phyloP scores from a whole-genome alignment of 2,888 invertebrate genomes.

The Oligia fasciuncula region DNA sequence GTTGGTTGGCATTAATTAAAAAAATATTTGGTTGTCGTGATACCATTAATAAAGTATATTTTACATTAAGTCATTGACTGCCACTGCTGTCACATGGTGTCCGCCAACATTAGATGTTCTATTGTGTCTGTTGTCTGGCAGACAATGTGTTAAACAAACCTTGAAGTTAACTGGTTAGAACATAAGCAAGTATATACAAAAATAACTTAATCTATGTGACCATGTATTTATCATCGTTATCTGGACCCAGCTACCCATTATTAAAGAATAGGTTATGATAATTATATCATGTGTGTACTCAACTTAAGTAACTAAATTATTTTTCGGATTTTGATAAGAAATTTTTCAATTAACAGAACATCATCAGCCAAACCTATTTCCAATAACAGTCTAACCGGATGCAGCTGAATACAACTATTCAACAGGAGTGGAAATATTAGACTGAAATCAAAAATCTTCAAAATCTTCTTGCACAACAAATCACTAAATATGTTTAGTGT shows the following conservation, averaged over 20 bases:
- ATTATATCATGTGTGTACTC: background rate
- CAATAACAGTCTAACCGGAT: background rate
- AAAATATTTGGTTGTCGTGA: background rate
- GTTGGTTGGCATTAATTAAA: background rate
- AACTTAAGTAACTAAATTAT: background rate
- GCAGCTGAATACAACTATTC: background rate
- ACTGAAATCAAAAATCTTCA: background rate
- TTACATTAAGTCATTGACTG: too few species aligned
- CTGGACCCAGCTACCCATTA: background rate
- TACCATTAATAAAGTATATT: background rate
- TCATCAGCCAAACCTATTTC: background rate
- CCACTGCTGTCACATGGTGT: too few species aligned
- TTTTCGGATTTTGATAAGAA: constrained; percentile 3
- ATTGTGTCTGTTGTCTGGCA: too few species aligned
- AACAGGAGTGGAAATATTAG: background rate
- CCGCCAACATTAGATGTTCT: too few species aligned
- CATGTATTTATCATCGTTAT: constrained; percentile 22
- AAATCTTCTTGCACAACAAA: background rate
- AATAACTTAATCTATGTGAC: background rate
- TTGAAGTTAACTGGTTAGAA: background rate
- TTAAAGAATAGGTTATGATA: constrained; percentile 20
- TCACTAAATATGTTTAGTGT: background rate
- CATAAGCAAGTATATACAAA: background rate
- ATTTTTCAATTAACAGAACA: background rate
- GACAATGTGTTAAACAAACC: background rate